phyloP scores from a whole-genome alignment of 2,797 vertebrate species.

The Cirrhinus mrigala region DNA sequence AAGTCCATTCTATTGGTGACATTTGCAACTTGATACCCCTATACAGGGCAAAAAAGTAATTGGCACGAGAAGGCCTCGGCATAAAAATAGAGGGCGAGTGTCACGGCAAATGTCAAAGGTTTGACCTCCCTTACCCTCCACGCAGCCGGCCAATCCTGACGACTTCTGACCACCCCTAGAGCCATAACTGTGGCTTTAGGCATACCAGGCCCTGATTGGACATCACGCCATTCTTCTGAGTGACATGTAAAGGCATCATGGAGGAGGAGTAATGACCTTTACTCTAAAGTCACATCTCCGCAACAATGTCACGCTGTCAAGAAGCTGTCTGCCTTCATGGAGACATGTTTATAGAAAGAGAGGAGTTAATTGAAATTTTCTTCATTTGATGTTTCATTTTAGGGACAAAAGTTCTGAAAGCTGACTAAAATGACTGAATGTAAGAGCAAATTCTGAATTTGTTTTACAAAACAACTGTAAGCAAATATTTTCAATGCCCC shows the following conservation, averaged over 20 bases:
- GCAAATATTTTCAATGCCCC: neutral
- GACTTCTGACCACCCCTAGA: slow-evolving; percentile 58
- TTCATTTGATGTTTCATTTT: slow-evolving; percentile 50
- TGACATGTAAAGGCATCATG: slow-evolving; percentile 60
- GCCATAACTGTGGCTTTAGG: slow-evolving; percentile 51
- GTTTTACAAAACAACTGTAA: neutral
- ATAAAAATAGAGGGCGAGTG: slow-evolving; percentile 67
- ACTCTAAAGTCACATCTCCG: slow-evolving; percentile 58
- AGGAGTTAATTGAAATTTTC: slow-evolving; percentile 45
- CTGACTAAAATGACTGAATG: neutral
- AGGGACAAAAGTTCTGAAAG: slow-evolving; percentile 10
- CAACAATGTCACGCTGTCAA: slow-evolving; percentile 57
- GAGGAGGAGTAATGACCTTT: slow-evolving; percentile 62
- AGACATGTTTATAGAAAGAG: slow-evolving; percentile 37
- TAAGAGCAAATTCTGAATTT: neutral
- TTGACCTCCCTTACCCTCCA: slow-evolving; percentile 60
- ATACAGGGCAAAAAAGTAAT: slow-evolving; percentile 62
- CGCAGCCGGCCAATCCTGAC: slow-evolving; percentile 55
- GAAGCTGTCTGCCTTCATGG: slow-evolving; percentile 49
- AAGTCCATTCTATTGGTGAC: slow-evolving; percentile 62
- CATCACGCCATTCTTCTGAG: slow-evolving; percentile 45
- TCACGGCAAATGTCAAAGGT: slow-evolving; percentile 69
- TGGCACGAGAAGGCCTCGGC: slow-evolving; percentile 58
- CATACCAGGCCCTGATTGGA: slow-evolving; percentile 56
- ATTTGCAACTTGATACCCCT: slow-evolving; percentile 67